These are phyloP conservation scores for Hydrochoerus hydrochaeris DNA, from an alignment of 2,113 vertebrate species.

Conservation along the genomic window DNA sequence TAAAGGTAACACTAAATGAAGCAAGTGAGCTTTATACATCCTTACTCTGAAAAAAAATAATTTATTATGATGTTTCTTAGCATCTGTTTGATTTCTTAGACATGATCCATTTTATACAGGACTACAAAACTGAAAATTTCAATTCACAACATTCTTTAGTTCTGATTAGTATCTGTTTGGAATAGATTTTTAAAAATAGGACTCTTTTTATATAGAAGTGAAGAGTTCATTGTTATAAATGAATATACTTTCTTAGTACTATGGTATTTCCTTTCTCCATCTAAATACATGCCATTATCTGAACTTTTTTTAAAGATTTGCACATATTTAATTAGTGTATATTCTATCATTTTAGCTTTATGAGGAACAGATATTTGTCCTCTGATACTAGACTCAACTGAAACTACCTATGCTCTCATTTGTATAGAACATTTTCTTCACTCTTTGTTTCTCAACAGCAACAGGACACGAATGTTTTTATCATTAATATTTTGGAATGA, in stretches of 20 bases:
- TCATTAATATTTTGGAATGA: neutral
- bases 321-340: neutral
- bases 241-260: neutral
- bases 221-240: neutral
- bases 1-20: conserved; percentile 1
- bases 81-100: neutral
- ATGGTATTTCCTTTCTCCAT: neutral
- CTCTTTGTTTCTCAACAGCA: neutral
- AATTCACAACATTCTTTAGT: neutral
- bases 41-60: neutral
- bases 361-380: neutral
- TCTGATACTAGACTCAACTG: neutral
- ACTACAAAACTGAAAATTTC: neutral
- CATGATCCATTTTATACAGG: neutral
- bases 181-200: neutral
- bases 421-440: neutral
- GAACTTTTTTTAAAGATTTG: neutral
- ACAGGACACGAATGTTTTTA: neutral
- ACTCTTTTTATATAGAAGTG: neutral
- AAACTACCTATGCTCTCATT: neutral
- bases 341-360: neutral
- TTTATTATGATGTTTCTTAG: neutral
- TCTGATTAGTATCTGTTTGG: conserved; percentile 2
- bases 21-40: neutral
- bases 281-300: neutral